A percentile compares a stretch with the other conserved stretches of the same genome.
Conservation (phyloP, 2,797 vertebrate species). For the Neosilurus mollespiculum region DNA sequence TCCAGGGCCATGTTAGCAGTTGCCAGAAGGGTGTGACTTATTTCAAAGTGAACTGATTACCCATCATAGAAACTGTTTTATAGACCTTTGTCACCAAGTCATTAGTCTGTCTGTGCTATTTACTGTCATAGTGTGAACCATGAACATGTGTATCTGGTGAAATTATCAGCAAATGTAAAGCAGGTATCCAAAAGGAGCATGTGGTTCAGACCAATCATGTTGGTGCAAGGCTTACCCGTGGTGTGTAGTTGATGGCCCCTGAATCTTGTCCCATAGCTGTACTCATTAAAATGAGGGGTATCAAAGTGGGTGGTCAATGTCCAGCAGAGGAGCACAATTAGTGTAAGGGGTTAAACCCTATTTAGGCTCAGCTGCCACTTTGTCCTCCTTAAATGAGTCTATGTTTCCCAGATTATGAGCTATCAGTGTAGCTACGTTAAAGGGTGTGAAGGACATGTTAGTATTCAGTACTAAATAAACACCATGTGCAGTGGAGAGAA, state of each 20-base stretch:
- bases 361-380: not conserved
- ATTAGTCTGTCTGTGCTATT: not conserved
- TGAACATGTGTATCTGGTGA: not conserved
- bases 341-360: not conserved
- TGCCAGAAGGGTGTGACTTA: not conserved
- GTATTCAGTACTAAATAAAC: not conserved
- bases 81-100: no score
- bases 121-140: not conserved
- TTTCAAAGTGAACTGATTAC: not conserved
- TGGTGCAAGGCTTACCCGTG: not conserved
- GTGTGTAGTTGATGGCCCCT: not conserved
- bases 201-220: not conserved
- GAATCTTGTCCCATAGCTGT: not conserved
- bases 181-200: not conserved
- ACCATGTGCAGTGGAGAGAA: no score
- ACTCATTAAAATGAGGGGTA: not conserved
- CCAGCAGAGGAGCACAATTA: not conserved
- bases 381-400: not conserved
- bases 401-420: not conserved
- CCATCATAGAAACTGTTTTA: not conserved
- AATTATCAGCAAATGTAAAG: not conserved
- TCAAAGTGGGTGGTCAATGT: not conserved
- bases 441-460: not conserved
- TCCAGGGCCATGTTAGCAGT: not conserved
- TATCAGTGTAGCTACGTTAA: not conserved